Conservation (phyloP, 2,888 invertebrate genomes). For the Calliopum simillimum region DNA sequence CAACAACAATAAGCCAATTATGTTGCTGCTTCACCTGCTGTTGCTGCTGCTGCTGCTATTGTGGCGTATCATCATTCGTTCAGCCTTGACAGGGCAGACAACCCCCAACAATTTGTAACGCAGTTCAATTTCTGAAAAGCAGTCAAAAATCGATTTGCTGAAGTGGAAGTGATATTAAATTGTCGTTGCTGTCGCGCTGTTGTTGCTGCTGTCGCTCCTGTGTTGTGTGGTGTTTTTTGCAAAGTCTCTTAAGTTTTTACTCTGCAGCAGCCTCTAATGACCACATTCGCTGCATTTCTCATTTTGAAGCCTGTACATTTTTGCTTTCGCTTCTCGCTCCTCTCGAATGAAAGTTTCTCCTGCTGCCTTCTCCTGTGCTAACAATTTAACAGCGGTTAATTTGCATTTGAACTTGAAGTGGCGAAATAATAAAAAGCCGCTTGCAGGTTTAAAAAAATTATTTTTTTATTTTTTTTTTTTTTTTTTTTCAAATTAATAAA, state of each 20-base stretch:
- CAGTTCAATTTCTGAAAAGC: constrained; percentile 11
- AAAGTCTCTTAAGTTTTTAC: neutral
- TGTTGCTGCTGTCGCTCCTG: constrained; percentile 19
- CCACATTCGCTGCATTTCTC: constrained; percentile 23
- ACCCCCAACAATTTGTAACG: neutral
- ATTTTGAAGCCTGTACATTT: neutral
- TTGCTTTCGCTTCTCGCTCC: neutral
- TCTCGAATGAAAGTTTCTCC: constrained; percentile 17
- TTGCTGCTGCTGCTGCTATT: no score
- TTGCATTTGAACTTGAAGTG: constrained; percentile 39
- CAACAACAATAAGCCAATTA: no score
- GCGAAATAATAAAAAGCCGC: constrained; percentile 33
- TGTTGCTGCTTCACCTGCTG: no score
- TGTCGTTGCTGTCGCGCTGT: constrained; percentile 16
- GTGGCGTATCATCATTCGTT: no score
- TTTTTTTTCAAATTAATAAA: constrained; percentile 33
- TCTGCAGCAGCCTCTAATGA: constrained; percentile 22
- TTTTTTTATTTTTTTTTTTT: neutral
- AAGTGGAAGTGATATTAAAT: constrained; percentile 16
- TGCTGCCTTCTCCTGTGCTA: constrained; percentile 4
- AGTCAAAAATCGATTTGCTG: constrained; percentile 21
- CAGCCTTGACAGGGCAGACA: neutral
- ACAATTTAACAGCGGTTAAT: constrained; percentile 34
- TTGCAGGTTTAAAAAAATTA: constrained; percentile 8
- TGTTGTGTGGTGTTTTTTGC: neutral